Base-by-base conservation (phyloP, 1,140 invertebrate genomes). In the Platyura marginata region DNA sequence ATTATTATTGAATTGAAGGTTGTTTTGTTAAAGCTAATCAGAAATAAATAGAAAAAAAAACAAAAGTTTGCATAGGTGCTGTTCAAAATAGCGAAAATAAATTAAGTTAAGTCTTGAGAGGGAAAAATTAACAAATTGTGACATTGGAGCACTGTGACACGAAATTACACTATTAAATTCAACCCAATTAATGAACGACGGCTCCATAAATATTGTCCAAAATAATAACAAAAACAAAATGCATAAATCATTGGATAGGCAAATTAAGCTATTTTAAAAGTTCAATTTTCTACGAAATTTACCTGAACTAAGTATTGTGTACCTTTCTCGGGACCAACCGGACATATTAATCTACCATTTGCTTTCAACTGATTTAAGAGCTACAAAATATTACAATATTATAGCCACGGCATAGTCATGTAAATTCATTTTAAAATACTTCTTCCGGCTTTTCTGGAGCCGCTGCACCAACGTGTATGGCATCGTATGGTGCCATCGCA, bases 401-500 rank as follows among this genome's bases (percentile, higher is more conserved):
- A 29, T 6, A 42, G 19, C 18, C 6, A 36, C n/a, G n/a, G n/a
- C 34, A 5, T 11, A 36, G 6, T 36, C 55, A 60, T n/a, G n/a
- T n/a, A n/a, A n/a, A n/a, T n/a, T n/a, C n/a, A n/a, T n/a, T n/a
- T n/a, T n/a, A n/a, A n/a, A 67, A 68, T 58, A 84, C 77, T 46
- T 71, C 66, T 63, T 79, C 66, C 39, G 89, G 90, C 39, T 90
- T 66, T 16, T 64, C 67, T 8, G 81, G 71, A 21, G 88, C 82
- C 40, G 90, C 90, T 38, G 90, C 91, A 45, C 91, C 91, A 39
- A 95, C 91, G 70, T 94, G 89, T 49, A 94, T 93, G 13, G 84
- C 87, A 72, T 91, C 81, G 59, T 81, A 95, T 2, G 89, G 89
- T 8, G 73, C 84, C 46, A 75, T 71, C 25, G 67, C 55, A 8